Base-by-base conservation (phyloP, 1,140 invertebrate genomes). In the Geopemphigus sp. region DNA sequence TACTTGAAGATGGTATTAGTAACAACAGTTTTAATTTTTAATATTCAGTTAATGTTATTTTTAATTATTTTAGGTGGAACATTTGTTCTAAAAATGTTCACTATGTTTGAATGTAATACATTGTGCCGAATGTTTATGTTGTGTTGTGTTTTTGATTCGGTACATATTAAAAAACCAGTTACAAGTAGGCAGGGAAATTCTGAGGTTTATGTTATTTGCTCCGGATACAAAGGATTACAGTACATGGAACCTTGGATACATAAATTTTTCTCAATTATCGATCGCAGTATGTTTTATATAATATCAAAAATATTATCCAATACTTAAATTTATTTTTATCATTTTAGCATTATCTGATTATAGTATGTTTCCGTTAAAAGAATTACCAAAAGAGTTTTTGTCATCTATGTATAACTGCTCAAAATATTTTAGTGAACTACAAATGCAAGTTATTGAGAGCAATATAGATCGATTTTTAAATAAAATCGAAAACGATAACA, bases 121-220 rank as follows among this genome's bases (percentile, higher is more conserved):
- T 87, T 97, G 0, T 92, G 90, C 78, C 84, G 97, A 5, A 84
- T 98, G 32, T 97, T 93, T 85, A 85, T 98, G 4, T 87, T 98
- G 0, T 90, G 90, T 82, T 91, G 90, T 83, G 84, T 89, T 29
- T 97, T 97, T 85, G 83, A 88, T 32, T 84, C 90, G 82, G 90
- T 97, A 1, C 85, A 89, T 81, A 86, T 95, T 12, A 94, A 91
- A 83, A 98, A 98, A 85, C 96, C 96, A 14, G 91, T 90, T 0
- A 94, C 94, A 0, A 98, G 95, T 63, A 96, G 96, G 85, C 90
- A 92, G 84, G 96, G 96, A n/a, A 98, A 98, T 86, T 98, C 96
- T 0, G 96, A 98, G 85, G 89, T 93, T 0, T 98, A 98, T 86
- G 86, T 96, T 0, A 87, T 98, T 15, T 95, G 94, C 84, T 82